Evolutionary conservation across 2,113 vertebrate genomes (phyloP), one percentile per base, ranked within the genome.

Genomic region (Datnioides undecimradiatus): DNA sequence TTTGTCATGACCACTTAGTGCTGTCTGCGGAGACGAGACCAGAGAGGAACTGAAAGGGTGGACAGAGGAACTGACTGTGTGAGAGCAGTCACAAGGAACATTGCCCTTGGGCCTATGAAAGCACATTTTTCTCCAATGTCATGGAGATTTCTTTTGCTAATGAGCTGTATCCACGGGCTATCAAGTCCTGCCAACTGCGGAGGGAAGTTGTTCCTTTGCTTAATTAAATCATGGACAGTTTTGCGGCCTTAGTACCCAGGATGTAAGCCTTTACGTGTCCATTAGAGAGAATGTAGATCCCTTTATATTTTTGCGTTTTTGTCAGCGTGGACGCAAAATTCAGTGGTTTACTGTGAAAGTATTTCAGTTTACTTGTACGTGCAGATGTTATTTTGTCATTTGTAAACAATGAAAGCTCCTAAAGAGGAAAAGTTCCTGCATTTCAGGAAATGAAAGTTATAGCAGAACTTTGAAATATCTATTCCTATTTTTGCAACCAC

Each of bases 121-220:
- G 76, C 51, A 87, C 74, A 89, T 87, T 78, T 76, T 89, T 85
- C 82, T 80, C 58, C 76, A 74, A 36, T 83, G 82, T 90, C 83
- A 90, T 80, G 83, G 90, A 87, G 88, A 88, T 91, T 89, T 87
- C 45, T 78, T 40, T 82, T 38, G 67, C 78, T 85, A 88, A 87
- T 82, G 77, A 86, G 71, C 58, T 77, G 76, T 48, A 75, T 76
- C 57, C 31, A 51, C 60, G 41, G 64, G 34, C 80, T 73, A 68
- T 90, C 76, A 70, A 71, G 59, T 59, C 16, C 59, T 80, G 72
- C 77, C 78, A 85, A 71, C 74, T 62, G 57, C 75, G 43, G 77
- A 76, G 63, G 31, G 38, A 63, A 73, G 67, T 74, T 55, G 25
- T 49, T 81, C 41, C 63, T 79, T 79, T 59, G 31, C 52, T 34